Evolutionary conservation across 1,140 invertebrate genomes (phyloP).

Genomic region (Drosophila nebulosa): DNA sequence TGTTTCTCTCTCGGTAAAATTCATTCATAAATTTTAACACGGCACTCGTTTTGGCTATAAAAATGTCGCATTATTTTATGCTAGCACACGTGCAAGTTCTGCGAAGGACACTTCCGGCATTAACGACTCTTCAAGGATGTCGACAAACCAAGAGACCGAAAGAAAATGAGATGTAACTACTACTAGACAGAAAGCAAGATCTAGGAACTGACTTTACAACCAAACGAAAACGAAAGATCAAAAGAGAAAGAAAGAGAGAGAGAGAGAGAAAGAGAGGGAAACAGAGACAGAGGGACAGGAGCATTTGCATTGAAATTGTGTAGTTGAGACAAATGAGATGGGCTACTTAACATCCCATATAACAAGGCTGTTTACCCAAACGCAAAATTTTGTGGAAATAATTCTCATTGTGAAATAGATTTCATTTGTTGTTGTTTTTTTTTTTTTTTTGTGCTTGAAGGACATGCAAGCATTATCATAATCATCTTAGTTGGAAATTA

Average conservation of each 20-base stretch:
- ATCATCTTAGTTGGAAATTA: conserved; percentile 2
- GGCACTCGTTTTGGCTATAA: conserved; percentile 67
- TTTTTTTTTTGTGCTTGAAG: background rate
- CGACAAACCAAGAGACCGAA: background rate
- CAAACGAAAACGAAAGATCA: background rate
- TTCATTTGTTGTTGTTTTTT: background rate
- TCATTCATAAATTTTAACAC: conserved; percentile 73
- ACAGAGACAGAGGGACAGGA: background rate
- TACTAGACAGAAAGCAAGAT: background rate
- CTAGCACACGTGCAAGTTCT: conserved; percentile 47
- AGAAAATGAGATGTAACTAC: background rate
- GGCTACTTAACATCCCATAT: background rate
- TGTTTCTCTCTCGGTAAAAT: conserved; percentile 37
- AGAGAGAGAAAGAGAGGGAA: background rate
- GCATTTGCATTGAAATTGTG: background rate
- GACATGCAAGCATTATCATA: background rate
- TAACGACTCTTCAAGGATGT: conserved; percentile 54
- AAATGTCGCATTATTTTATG: conserved; percentile 73
- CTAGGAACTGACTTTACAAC: conserved; percentile 39
- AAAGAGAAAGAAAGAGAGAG: background rate
- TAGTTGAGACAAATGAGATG: background rate
- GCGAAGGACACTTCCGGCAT: conserved; percentile 71
- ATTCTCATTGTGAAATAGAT: background rate
- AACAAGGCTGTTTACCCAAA: background rate
- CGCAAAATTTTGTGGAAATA: background rate